phyloP scores from a whole-genome alignment of 2,797 vertebrate genomes.

The Triplophysa bombifrons region DNA sequence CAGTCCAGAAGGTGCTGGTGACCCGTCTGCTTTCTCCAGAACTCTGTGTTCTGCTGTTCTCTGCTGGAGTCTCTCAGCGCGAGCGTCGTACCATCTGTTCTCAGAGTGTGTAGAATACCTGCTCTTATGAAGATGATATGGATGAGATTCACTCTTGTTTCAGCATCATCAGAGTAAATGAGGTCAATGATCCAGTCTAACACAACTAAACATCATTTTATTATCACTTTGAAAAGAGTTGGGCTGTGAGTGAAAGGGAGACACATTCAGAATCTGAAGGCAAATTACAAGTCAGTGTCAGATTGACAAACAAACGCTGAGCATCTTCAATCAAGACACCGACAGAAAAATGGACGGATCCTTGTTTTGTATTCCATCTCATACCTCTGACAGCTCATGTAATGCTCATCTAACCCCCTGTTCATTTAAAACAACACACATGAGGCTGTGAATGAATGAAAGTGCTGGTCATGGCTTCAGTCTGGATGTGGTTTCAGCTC shows the following conservation, averaged over 20 bases:
- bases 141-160: not conserved
- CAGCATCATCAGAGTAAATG: not conserved
- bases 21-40: constrained; percentile 54
- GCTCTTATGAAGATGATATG: not conserved
- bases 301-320: too few species aligned
- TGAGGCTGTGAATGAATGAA: not conserved
- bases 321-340: too few species aligned
- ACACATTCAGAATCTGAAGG: not conserved
- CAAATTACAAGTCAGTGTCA: not conserved
- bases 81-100: constrained; percentile 73
- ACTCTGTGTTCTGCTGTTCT: constrained; percentile 65
- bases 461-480: too few species aligned
- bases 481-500: constrained; percentile 67
- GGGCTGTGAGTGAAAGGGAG: not conserved
- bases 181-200: not conserved
- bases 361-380: too few species aligned
- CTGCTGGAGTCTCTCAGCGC: constrained; percentile 63
- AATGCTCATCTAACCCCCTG: too few species aligned
- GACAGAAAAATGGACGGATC: too few species aligned
- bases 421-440: not conserved
- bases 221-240: not conserved
- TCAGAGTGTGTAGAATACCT: constrained; percentile 54
- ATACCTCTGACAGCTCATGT: too few species aligned
- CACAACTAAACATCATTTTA: not conserved
- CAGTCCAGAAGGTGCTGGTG: not conserved